A percentile compares a stretch with the other conserved stretches of the same genome.
Evolutionary conservation across 2,888 invertebrate species (phyloP).

Genomic region (Melitaea athalia): DNA sequence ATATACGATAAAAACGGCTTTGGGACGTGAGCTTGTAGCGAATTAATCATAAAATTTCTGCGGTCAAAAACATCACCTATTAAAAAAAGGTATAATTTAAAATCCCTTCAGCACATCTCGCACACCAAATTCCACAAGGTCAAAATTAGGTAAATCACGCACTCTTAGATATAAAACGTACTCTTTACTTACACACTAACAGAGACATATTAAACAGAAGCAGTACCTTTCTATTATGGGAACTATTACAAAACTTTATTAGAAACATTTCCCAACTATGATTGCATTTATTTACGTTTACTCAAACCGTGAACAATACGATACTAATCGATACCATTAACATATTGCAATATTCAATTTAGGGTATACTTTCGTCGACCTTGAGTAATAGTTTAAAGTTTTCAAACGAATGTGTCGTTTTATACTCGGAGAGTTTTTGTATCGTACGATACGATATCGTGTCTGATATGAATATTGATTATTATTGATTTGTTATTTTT

Average conservation of each 20-base stretch:
- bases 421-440: neutral
- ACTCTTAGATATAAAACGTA: too few species aligned
- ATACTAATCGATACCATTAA: constrained; percentile 33
- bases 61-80: too few species aligned
- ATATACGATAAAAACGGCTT: too few species aligned
- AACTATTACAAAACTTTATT: neutral
- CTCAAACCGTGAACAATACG: constrained; percentile 33
- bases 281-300: constrained; percentile 30
- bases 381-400: constrained; percentile 20
- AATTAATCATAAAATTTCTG: too few species aligned
- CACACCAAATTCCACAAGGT: neutral
- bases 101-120: too few species aligned
- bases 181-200: too few species aligned
- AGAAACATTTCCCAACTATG: constrained; percentile 26
- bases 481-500: too few species aligned
- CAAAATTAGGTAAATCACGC: neutral
- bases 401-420: neutral
- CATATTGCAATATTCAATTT: constrained; percentile 25
- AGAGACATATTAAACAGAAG: neutral
- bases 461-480: neutral
- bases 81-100: too few species aligned
- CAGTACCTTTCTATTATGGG: neutral
- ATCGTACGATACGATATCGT: constrained; percentile 1
- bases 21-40: too few species aligned
- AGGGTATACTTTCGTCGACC: constrained; percentile 36